Conservation (phyloP, 1,140 invertebrate genomes). For the Listronotus oregonensis region DNA sequence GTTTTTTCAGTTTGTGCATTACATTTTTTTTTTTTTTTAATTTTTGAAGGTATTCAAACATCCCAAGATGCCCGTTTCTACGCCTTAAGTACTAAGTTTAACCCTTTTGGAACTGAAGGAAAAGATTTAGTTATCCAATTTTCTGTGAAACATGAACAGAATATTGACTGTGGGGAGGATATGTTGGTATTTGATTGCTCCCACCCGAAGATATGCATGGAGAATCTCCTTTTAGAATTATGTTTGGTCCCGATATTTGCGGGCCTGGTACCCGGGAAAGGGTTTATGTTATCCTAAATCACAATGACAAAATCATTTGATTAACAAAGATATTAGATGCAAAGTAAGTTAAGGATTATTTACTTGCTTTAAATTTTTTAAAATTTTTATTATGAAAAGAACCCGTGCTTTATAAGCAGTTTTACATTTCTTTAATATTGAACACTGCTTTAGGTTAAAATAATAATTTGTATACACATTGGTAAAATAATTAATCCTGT, state of each 20-base stretch:
- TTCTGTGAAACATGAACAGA: constrained; percentile 98
- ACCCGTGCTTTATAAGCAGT: no score
- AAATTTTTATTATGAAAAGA: no score
- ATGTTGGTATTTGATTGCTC: constrained; percentile 90
- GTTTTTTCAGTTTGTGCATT: no score
- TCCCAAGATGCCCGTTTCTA: constrained; percentile 98
- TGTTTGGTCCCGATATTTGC: constrained; percentile 99
- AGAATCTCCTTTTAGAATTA: constrained; percentile 93
- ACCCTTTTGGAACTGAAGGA: constrained; percentile 89
- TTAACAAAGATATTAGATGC: constrained; percentile 93
- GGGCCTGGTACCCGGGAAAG: constrained; percentile 98
- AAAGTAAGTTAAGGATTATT: constrained; percentile 63
- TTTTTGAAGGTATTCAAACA: constrained; percentile 83
- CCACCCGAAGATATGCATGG: constrained; percentile 91
- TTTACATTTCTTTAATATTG: no score
- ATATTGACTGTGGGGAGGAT: constrained; percentile 99
- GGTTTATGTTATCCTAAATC: constrained; percentile 98
- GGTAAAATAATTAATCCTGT: no score
- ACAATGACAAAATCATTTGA: constrained; percentile 98
- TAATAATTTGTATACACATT: no score
- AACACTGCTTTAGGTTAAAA: no score
- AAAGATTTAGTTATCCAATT: constrained; percentile 95
- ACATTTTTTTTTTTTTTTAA: no score
- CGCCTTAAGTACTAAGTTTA: constrained; percentile 91
- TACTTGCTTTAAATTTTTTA: no score